phyloP scores from a whole-genome alignment of 2,113 vertebrate species.

The Saiga tatarica region DNA sequence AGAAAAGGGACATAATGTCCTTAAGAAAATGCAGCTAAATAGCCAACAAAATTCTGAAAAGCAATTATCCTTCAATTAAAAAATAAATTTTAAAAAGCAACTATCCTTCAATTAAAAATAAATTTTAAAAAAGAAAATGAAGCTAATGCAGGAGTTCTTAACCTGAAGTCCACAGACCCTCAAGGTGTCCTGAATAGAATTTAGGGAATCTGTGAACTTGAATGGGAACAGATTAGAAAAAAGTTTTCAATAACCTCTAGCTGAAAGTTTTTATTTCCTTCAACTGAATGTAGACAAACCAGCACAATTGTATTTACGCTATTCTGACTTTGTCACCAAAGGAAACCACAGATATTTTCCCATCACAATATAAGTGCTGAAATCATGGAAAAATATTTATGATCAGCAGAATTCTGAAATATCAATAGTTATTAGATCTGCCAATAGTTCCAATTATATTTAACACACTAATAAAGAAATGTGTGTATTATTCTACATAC shows the following conservation, averaged over 20 bases:
- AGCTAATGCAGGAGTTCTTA: background rate
- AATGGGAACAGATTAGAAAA: background rate
- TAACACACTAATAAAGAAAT: background rate
- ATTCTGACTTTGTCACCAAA: background rate
- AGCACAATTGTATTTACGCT: background rate
- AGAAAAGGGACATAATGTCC: background rate
- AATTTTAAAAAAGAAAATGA: background rate
- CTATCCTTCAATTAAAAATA: background rate
- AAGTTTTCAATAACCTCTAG: background rate
- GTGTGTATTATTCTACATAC: background rate
- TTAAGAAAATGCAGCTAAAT: background rate
- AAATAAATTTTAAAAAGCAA: background rate
- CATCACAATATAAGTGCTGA: background rate
- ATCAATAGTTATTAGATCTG: background rate
- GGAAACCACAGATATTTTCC: background rate
- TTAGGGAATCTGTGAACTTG: background rate
- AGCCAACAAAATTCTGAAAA: background rate
- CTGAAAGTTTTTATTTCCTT: background rate
- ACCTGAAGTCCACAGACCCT: background rate
- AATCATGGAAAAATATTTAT: background rate
- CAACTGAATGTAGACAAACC: background rate
- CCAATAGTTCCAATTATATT: background rate
- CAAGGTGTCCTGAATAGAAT: background rate
- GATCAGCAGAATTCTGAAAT: background rate
- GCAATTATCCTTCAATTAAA: background rate